These are phyloP conservation scores for Athalia cordata DNA, from an alignment of 2,888 invertebrate species.

Conservation along the genomic window DNA sequence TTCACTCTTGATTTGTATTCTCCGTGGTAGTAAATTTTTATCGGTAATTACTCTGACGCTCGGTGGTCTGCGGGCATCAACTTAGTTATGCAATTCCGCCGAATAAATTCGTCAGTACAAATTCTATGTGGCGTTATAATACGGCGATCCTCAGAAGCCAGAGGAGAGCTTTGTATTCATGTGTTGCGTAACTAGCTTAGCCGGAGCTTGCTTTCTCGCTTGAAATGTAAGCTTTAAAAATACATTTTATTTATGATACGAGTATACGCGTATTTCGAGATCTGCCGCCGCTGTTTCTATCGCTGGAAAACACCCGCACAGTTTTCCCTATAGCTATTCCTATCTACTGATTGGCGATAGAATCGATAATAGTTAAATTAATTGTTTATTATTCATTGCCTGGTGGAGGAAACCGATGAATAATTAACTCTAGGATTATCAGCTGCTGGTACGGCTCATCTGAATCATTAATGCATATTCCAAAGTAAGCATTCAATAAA, in stretches of 20 bases:
- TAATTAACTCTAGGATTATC: too few relatives aligned
- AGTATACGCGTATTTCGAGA: constrained; percentile 37
- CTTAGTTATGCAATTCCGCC: neutral
- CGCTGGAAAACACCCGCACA: constrained; percentile 27
- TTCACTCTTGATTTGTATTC: neutral
- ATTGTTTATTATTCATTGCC: neutral
- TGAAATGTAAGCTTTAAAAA: constrained; percentile 41
- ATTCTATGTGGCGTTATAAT: neutral
- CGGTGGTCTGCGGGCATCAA: neutral
- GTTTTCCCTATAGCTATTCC: neutral
- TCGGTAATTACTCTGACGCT: neutral
- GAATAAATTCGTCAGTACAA: neutral
- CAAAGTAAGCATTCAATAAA: too few relatives aligned
- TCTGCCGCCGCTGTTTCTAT: constrained; percentile 19
- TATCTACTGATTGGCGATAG: neutral
- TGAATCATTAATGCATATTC: too few relatives aligned
- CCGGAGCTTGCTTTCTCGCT: constrained; percentile 8
- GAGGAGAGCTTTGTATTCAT: neutral
- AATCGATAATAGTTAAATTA: neutral
- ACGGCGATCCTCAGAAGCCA: neutral
- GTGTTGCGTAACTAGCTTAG: constrained; percentile 29
- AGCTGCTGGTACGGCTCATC: too few relatives aligned
- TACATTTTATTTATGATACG: constrained; percentile 42
- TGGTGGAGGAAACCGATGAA: too few relatives aligned
- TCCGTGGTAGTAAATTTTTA: neutral